Evolutionary conservation across 1,140 invertebrate species (phyloP).

Genomic region (Galleria mellonella): DNA sequence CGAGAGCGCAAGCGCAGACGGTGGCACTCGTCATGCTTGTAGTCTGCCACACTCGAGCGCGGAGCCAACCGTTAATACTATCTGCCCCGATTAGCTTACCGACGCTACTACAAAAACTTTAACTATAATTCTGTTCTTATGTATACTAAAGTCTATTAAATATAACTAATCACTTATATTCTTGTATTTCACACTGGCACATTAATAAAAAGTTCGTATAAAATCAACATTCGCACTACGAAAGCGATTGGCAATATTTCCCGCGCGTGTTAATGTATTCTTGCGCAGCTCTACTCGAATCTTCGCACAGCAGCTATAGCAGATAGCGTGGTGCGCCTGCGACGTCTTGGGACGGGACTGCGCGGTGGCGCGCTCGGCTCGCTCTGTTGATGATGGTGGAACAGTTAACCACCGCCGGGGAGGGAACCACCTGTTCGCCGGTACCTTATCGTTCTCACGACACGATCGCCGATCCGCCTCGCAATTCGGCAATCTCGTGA

Average conservation of each 20-base stretch:
- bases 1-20: slow-evolving; percentile 53
- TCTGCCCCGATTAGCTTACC: slow-evolving; percentile 70
- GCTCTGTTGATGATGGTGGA: slow-evolving; percentile 39
- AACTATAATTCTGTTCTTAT: slow-evolving; percentile 11
- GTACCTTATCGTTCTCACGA: slow-evolving; percentile 61
- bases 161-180: slow-evolving; percentile 1
- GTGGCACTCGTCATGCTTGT: slow-evolving; percentile 67
- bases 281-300: slow-evolving; percentile 2
- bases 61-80: slow-evolving; percentile 67
- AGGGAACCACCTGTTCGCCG: slow-evolving; percentile 49
- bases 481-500: slow-evolving; percentile 56
- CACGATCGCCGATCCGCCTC: slow-evolving; percentile 39
- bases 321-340: slow-evolving; percentile 39
- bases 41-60: slow-evolving; percentile 67
- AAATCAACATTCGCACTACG: slow-evolving; percentile 1
- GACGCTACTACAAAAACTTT: slow-evolving; percentile 47
- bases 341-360: slow-evolving; percentile 48
- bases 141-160: not conserved
- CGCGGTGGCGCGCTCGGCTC: slow-evolving; percentile 31
- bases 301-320: too few relatives aligned
- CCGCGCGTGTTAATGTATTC: slow-evolving; percentile 15
- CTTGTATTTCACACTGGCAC: not conserved
- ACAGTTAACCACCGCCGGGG: slow-evolving; percentile 54
- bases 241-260: slow-evolving; percentile 8
- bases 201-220: not conserved